Evolutionary conservation across 2,888 invertebrate species (phyloP).

Genomic region (Zonitis immaculata): DNA sequence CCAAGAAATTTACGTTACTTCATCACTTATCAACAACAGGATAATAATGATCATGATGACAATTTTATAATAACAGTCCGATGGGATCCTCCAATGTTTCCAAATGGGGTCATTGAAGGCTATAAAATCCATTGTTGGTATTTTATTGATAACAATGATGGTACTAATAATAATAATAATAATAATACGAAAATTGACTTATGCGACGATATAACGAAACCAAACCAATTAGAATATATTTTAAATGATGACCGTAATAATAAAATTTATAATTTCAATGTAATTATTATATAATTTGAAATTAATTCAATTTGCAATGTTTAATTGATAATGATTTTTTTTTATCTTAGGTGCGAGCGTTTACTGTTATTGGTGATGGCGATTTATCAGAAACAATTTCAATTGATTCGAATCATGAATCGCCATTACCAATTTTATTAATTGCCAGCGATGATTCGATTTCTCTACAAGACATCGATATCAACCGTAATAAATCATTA

Average conservation of each 20-base stretch:
- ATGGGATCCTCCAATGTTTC: conserved; percentile 71
- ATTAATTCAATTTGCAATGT: conserved; percentile 22
- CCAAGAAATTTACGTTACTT: conserved; percentile 72
- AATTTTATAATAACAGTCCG: conserved; percentile 57
- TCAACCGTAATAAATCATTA: conserved; percentile 54
- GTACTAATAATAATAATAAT: no score
- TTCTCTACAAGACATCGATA: conserved; percentile 71
- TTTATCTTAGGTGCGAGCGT: conserved; percentile 80
- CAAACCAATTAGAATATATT: conserved; percentile 44
- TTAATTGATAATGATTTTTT: no score
- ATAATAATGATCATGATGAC: conserved; percentile 29
- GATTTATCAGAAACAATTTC: conserved; percentile 61
- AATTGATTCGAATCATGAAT: conserved; percentile 64
- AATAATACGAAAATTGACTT: conserved; percentile 49
- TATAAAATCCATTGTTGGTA: conserved; percentile 72
- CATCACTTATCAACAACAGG: conserved; percentile 55
- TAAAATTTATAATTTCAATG: conserved; percentile 65
- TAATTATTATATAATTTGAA: conserved; percentile 31
- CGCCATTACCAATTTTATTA: conserved; percentile 74
- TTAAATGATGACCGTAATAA: conserved; percentile 40
- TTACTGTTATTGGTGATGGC: conserved; percentile 73
- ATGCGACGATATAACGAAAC: conserved; percentile 53
- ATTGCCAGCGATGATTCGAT: conserved; percentile 70
- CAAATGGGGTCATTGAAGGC: conserved; percentile 70
- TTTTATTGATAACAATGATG: conserved; percentile 40